phyloP scores from a whole-genome alignment of 1,140 invertebrate species.

The Lucilia sericata region DNA sequence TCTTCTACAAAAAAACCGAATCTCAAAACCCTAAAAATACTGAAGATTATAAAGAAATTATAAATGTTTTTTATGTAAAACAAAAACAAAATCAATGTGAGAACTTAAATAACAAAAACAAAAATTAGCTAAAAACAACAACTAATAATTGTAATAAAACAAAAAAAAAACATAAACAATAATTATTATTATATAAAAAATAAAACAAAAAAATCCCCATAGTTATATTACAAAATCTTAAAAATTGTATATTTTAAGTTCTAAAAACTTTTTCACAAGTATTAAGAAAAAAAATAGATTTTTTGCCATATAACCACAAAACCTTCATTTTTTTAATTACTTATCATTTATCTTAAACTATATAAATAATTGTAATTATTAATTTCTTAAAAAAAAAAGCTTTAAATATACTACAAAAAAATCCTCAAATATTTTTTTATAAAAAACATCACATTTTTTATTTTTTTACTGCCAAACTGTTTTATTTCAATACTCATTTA shows the following conservation, averaged over 20 bases:
- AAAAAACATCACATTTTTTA: too few relatives aligned
- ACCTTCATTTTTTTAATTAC: neutral
- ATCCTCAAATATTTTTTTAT: too few relatives aligned
- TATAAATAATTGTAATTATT: neutral
- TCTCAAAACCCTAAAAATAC: neutral
- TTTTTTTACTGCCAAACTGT: too few relatives aligned
- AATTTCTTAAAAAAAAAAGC: too few relatives aligned
- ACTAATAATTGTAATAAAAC: constrained; percentile 33
- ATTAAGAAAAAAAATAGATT: neutral
- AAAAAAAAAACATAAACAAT: constrained; percentile 6
- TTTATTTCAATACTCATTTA: too few relatives aligned
- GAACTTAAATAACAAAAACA: neutral
- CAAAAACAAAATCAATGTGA: constrained; percentile 37
- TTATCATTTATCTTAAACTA: neutral
- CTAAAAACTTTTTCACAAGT: neutral
- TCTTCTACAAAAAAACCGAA: neutral
- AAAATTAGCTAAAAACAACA: constrained; percentile 27
- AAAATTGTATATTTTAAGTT: too few relatives aligned
- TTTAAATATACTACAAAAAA: too few relatives aligned
- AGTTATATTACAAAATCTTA: neutral
- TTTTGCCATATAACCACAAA: neutral
- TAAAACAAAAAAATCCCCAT: neutral
- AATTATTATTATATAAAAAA: neutral
- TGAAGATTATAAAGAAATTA: neutral
- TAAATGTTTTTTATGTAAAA: constrained; percentile 41